phyloP scores from a whole-genome alignment of 2,113 vertebrate genomes.

The Aldabrachelys gigantea region DNA sequence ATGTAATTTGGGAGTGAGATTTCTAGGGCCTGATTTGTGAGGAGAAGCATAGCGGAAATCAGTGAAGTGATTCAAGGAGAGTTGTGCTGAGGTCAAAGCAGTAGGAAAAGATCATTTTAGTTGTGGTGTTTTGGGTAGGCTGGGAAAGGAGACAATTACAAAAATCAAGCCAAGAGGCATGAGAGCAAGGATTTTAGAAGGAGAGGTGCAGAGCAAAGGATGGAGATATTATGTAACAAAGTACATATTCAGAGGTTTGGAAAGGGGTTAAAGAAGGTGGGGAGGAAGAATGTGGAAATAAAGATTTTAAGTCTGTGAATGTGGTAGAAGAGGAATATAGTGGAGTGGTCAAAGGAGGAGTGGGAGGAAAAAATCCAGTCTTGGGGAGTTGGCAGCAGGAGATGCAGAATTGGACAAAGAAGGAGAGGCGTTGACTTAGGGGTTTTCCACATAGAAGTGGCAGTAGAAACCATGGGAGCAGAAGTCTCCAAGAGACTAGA shows the following conservation, averaged over 20 bases:
- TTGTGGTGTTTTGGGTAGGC: not conserved
- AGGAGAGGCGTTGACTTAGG: not conserved
- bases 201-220: not conserved
- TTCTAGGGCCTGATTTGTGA: not conserved
- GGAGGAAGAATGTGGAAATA: not conserved
- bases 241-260: not conserved
- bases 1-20: not conserved
- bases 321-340: not conserved
- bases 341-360: not conserved
- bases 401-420: not conserved
- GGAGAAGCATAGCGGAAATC: not conserved
- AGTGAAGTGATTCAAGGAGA: not conserved
- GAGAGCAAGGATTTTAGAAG: not conserved
- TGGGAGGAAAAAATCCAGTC: not conserved
- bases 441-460: not conserved
- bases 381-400: not conserved
- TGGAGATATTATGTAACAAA: not conserved
- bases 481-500: not conserved
- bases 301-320: not conserved
- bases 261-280: not conserved
- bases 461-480: not conserved
- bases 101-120: not conserved
- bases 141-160: not conserved
- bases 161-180: rapidly evolving
- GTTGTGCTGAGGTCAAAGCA: not conserved